Conservation (phyloP, 2,113 vertebrate species). For the Microtus ochrogaster region DNA sequence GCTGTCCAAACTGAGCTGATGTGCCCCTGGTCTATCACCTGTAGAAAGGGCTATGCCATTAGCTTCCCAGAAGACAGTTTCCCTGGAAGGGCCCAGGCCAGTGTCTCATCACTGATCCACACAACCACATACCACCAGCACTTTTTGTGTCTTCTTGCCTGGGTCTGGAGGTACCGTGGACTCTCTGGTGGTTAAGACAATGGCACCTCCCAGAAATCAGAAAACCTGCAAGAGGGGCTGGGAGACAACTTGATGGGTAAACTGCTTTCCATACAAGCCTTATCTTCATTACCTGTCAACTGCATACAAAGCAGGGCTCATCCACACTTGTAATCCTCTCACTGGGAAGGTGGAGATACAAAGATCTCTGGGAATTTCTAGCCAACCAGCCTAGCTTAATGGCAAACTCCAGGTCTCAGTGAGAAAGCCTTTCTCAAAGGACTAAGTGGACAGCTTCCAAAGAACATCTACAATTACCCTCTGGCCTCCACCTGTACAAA, state of each 20-base stretch:
- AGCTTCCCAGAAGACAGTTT: background rate
- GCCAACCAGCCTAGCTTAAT: background rate
- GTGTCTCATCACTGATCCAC: background rate
- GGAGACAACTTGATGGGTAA: background rate
- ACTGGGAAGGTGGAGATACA: background rate
- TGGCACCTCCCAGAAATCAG: background rate
- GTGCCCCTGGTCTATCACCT: background rate
- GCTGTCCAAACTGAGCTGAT: background rate
- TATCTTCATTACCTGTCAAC: background rate
- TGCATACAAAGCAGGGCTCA: background rate
- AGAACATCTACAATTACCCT: background rate
- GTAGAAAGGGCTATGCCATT: background rate
- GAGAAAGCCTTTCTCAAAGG: background rate
- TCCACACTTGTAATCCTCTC: background rate
- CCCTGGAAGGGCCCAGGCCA: background rate
- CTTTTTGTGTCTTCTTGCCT: background rate
- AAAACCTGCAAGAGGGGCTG: background rate
- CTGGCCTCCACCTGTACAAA: background rate
- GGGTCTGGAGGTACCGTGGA: background rate
- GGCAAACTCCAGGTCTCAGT: background rate
- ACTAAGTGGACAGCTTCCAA: background rate
- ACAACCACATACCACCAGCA: no score
- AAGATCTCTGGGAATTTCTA: background rate
- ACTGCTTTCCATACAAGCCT: background rate
- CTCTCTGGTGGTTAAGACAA: background rate